Conservation (phyloP, 2,888 invertebrate species). For the Gnatocerus cornutus region DNA sequence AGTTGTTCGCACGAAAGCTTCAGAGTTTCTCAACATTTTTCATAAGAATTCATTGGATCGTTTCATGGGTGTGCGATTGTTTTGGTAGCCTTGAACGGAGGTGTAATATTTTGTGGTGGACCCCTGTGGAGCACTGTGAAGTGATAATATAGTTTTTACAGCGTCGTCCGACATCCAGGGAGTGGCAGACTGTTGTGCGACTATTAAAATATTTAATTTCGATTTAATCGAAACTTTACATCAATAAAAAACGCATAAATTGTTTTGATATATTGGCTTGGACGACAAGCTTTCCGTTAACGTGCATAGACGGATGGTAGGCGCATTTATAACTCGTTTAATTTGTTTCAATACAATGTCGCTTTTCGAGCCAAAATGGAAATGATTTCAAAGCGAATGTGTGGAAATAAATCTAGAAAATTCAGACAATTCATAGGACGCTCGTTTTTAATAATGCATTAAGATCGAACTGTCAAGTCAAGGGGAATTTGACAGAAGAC, state of each 20-base stretch:
- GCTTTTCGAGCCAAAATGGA: too few relatives aligned
- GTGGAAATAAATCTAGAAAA: too few relatives aligned
- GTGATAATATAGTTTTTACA: conserved; percentile 70
- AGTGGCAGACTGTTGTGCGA: conserved; percentile 62
- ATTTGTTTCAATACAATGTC: too few relatives aligned
- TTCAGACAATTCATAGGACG: too few relatives aligned
- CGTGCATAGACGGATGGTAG: too few relatives aligned
- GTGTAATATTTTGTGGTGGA: conserved; percentile 67
- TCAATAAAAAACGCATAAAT: conserved; percentile 69
- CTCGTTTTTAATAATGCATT: too few relatives aligned
- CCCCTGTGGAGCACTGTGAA: conserved; percentile 66
- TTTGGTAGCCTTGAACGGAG: conserved; percentile 32
- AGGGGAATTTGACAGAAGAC: too few relatives aligned
- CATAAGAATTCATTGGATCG: neutral
- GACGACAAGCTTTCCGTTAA: conserved; percentile 14
- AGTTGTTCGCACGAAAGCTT: conserved; percentile 4
- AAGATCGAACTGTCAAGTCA: too few relatives aligned
- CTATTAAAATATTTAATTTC: conserved; percentile 69
- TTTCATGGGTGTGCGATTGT: conserved; percentile 18
- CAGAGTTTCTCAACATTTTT: conserved; percentile 6
- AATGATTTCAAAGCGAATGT: too few relatives aligned
- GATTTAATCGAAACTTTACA: conserved; percentile 69
- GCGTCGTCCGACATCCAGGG: conserved; percentile 63
- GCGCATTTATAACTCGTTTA: too few relatives aligned
- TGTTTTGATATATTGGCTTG: conserved; percentile 61